Base-by-base conservation (phyloP, 2,797 vertebrate species). In the Meda fulgida region DNA sequence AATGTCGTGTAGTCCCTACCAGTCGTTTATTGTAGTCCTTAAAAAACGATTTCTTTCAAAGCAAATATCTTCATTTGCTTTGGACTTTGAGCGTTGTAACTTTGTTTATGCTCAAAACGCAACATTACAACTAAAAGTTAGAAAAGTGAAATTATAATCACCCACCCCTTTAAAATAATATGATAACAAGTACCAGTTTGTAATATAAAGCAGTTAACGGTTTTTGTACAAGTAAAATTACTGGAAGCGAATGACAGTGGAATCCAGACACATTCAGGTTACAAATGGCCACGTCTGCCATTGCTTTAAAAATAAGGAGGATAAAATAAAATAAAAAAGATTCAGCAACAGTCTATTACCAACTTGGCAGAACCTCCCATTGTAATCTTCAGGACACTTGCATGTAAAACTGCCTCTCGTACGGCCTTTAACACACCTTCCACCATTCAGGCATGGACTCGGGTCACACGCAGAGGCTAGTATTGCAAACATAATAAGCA, bases 401-500 rank as follows among this genome's bases (percentile, higher is more conserved):
- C 94, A 95, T 7, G 53, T 58, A 83, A 93, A 92, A 67, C 65
- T 72, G 26, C 78, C 9, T 31, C 81, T 87, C 40, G 84, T 89
- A 0, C 48, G 58, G 5, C 90, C 90, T 81, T 65, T 91, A 10
- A 70, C 7, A 72, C 93, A 95, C 26, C 48, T 81, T 71, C 91
- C 94, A 26, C 92, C 92, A 43, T 94, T 94, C 71, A 91, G 86
- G 85, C 93, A 94, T 23, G 93, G 93, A 34, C 69, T 92, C 3
- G 92, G 92, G 5, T 85, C 78, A 78, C 94, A 95, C 69, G 85
- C 31, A 14, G 80, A 87, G 8, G 90, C 93, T 94, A 70, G 66
- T 34, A 70, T 5, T 46, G 36, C 78, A 48, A 83, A 67, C 8
- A 53, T 4, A 34, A 53, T 7, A 23, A 73, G 6, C 43, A 81